Evolutionary conservation across 1,140 invertebrate species (phyloP), one percentile per base, ranked within the genome.

Genomic region (Hyphantria cunea): DNA sequence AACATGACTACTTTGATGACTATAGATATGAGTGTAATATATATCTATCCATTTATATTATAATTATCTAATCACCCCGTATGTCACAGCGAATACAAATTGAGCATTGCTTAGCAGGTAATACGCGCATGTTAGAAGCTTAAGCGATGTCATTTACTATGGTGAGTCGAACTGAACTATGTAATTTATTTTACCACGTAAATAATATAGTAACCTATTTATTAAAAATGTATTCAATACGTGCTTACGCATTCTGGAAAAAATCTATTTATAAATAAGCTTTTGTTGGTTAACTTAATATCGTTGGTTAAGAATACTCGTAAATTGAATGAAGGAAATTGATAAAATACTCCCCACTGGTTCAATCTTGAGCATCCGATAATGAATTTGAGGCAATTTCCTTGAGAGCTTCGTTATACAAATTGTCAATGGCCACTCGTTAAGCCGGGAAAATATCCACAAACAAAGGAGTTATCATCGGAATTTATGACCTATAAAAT

Each of bases 401-500:
- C 58, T 58, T 65, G 42, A 65, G 58, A 51, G 58, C 56, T 44
- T 48, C 25, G 53, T 53, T 52, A 49, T 63, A 59, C 58, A 70
- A 45, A 68, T 58, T 62, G 54, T 58, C 49, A 62, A 63, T 59
- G 59, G 64, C 52, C 41, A 64, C 49, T 50, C 64, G 58, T 37
- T 67, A 65, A 56, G 53, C 51, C 32, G 32, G 49, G 51, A 56
- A 56, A 64, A 61, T 42, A 67, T 41, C 52, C 54, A 51, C 64
- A 62, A 59, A 56, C 48, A 68, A 68, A 48, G 52, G 66, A 59
- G 58, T 61, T 67, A 67, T 72, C 58, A 58, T 54, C 39, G 37
- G 45, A 68, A 68, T 72, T 72, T 72, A 72, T 64, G 66, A 68
- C 42, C 54, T 61, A 64, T 69, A 66, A 66, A 68, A 68, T 66